Conservation (phyloP, 2,888 invertebrate species). For the Agrochola lota region DNA sequence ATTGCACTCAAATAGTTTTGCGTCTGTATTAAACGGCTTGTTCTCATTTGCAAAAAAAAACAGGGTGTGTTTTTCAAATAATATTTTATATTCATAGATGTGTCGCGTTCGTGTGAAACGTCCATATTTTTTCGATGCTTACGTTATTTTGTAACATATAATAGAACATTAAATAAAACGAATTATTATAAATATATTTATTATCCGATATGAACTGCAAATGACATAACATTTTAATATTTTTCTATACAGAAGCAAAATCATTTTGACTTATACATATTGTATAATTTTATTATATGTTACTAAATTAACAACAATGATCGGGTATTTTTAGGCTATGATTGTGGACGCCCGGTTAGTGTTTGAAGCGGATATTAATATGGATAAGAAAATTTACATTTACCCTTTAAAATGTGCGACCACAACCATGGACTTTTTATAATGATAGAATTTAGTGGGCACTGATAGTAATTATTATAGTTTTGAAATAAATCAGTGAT, state of each 20-base stretch:
- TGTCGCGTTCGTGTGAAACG: constrained; percentile 46
- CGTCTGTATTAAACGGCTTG: constrained; percentile 60
- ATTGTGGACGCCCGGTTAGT: constrained; percentile 42
- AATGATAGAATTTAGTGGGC: constrained; percentile 1
- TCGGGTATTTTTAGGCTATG: constrained; percentile 55
- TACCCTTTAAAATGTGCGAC: constrained; percentile 39
- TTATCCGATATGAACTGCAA: constrained; percentile 16
- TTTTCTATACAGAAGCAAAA: constrained; percentile 34
- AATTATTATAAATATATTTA: constrained; percentile 17
- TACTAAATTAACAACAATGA: constrained; percentile 40
- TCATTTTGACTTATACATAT: background rate
- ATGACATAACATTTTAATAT: constrained; percentile 32
- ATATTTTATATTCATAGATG: constrained; percentile 56
- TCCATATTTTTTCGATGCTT: constrained; percentile 42
- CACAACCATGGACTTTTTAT: background rate
- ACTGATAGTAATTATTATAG: constrained; percentile 17
- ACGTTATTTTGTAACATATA: constrained; percentile 57
- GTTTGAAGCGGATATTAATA: constrained; percentile 19
- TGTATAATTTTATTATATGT: constrained; percentile 44
- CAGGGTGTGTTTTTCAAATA: constrained; percentile 66
- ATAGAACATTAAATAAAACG: constrained; percentile 28
- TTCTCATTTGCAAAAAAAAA: constrained; percentile 68
- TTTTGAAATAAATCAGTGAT: constrained; percentile 23
- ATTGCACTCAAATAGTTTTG: constrained; percentile 62
- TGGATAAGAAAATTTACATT: constrained; percentile 36